Percentiles rank a stretch among this genome's conserved stretches.
Evolutionary conservation across 2,797 vertebrate species (phyloP).

Genomic region (Anguilla anguilla): DNA sequence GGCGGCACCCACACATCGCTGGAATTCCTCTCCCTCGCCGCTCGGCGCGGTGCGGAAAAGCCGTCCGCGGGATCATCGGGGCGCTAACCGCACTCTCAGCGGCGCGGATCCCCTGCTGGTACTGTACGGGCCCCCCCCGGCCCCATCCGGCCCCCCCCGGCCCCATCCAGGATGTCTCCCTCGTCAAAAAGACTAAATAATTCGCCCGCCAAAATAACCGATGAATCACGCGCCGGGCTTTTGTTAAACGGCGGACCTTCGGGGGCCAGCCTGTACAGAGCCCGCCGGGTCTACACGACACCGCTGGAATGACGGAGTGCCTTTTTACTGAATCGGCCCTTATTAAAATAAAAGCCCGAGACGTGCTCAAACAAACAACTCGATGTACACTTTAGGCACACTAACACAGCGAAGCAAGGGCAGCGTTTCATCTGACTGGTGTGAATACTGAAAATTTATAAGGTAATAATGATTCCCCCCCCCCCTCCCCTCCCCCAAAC

Average conservation of each 20-base stretch:
- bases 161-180: neutral
- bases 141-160: too few relatives aligned
- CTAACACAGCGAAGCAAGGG: neutral
- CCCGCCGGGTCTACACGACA: neutral
- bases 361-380: neutral
- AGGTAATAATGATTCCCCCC: neutral
- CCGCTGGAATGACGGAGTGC: neutral
- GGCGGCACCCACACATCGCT: neutral
- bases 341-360: neutral
- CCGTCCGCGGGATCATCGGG: neutral
- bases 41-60: constrained; percentile 1
- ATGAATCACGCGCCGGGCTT: neutral
- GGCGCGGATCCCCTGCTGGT: constrained; percentile 21
- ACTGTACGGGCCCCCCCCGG: neutral
- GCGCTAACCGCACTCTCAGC: neutral
- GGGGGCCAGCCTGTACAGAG: neutral
- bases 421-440: neutral
- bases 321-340: neutral
- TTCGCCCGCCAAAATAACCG: neutral
- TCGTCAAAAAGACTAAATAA: constrained; percentile 2
- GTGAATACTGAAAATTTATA: neutral
- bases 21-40: neutral
- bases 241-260: neutral
- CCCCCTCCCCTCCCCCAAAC: too few relatives aligned
- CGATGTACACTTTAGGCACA: neutral